A percentile compares a stretch with the other conserved stretches of the same genome.
These are phyloP conservation scores for Tanypteryx hageni DNA, from an alignment of 2,888 invertebrate species.

Conservation along the genomic window DNA sequence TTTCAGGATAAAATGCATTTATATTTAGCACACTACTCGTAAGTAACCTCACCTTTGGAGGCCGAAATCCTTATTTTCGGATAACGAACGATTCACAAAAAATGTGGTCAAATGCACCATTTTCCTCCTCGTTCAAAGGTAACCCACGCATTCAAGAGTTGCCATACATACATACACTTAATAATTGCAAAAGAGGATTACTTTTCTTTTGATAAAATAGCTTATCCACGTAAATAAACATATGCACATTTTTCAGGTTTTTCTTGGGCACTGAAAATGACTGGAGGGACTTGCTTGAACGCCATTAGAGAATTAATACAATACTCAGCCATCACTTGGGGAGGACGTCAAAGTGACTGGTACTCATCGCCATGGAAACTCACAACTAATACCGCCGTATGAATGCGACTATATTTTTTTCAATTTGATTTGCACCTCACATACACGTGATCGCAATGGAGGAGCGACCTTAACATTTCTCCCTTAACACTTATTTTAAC, in stretches of 20 bases:
- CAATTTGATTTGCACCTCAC: neutral
- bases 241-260: neutral
- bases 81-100: neutral
- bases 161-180: constrained; percentile 39
- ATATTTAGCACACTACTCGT: constrained; percentile 33
- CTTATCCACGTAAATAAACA: neutral
- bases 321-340: constrained; percentile 50
- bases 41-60: constrained; percentile 58
- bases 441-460: neutral
- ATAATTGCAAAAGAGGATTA: neutral
- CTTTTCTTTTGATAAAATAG: neutral
- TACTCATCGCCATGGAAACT: neutral
- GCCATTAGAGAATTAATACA: neutral
- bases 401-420: neutral
- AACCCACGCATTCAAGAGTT: constrained; percentile 20
- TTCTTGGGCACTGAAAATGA: neutral
- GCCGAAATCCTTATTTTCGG: constrained; percentile 22
- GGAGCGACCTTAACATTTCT: neutral
- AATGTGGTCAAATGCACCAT: constrained; percentile 56
- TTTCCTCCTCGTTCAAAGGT: constrained; percentile 54
- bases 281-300: constrained; percentile 42
- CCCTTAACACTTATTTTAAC: neutral
- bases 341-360: neutral
- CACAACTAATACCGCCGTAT: neutral
- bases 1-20: constrained; percentile 52